Evolutionary conservation across 1,140 invertebrate species (phyloP).

Genomic region (Neodiprion fabricii): DNA sequence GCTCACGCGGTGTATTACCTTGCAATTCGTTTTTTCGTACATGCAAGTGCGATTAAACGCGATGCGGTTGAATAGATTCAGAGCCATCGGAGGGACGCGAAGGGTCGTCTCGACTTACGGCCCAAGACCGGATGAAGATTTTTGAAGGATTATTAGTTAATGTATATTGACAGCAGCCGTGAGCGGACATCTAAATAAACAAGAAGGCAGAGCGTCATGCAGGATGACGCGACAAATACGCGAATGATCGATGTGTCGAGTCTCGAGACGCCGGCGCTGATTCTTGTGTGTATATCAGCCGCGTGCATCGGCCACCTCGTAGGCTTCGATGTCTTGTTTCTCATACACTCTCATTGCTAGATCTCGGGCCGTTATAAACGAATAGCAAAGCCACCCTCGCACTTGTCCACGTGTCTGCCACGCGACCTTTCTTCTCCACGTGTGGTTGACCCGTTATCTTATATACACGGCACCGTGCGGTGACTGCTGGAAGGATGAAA

Average conservation of each 20-base stretch:
- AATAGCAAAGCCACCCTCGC: too few species aligned
- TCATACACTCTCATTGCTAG: too few species aligned
- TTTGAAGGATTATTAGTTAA: constrained; percentile 35
- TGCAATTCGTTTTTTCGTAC: too few species aligned
- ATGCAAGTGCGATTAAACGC: too few species aligned
- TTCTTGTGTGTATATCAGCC: constrained; percentile 1
- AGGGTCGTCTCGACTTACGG: not conserved
- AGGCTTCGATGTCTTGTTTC: too few species aligned
- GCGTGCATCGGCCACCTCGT: not conserved
- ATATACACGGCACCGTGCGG: too few species aligned
- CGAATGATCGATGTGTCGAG: constrained; percentile 46
- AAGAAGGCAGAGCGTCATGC: constrained; percentile 22
- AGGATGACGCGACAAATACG: constrained; percentile 46
- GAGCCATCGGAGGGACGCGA: too few species aligned
- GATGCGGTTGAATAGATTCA: too few species aligned
- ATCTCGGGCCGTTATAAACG: too few species aligned
- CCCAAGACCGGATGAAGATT: not conserved
- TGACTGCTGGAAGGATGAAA: too few species aligned
- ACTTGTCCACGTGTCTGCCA: not conserved
- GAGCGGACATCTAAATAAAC: constrained; percentile 40
- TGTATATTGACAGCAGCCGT: constrained; percentile 33
- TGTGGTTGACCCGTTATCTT: too few species aligned
- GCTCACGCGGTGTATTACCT: not conserved
- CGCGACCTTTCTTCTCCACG: not conserved
- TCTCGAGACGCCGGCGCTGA: constrained; percentile 17